phyloP scores from a whole-genome alignment of 2,797 vertebrate species.

The Acestrorhynchus altus region DNA sequence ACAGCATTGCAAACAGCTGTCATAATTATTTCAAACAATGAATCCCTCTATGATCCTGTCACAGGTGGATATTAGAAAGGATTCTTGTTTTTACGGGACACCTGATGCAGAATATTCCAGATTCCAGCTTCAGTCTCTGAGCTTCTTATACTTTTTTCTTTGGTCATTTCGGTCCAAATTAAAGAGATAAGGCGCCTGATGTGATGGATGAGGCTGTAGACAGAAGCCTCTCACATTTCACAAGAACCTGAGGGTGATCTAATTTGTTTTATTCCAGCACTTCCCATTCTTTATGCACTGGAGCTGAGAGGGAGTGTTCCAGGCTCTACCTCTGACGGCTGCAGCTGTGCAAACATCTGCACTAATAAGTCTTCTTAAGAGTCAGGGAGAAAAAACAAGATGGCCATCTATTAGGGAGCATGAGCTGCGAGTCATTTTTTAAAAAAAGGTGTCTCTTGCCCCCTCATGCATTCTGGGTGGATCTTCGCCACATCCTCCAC shows the following conservation, averaged over 20 bases:
- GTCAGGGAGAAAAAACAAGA: slow-evolving; percentile 59
- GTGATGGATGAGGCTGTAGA: slow-evolving; percentile 24
- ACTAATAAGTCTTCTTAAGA: slow-evolving; percentile 62
- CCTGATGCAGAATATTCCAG: too few species aligned
- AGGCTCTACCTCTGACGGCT: slow-evolving; percentile 63
- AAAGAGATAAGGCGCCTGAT: slow-evolving; percentile 20
- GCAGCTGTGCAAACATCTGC: slow-evolving; percentile 81
- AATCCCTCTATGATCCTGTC: slow-evolving; percentile 6
- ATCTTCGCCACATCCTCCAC: slow-evolving; percentile 63
- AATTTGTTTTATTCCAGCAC: slow-evolving; percentile 53
- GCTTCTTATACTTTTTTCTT: neutral
- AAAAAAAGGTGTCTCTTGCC: slow-evolving; percentile 46
- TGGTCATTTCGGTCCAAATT: slow-evolving; percentile 6
- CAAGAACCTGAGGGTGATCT: slow-evolving; percentile 51
- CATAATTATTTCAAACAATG: slow-evolving; percentile 16
- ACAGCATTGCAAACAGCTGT: slow-evolving; percentile 36
- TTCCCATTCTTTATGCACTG: slow-evolving; percentile 58
- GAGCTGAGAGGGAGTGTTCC: slow-evolving; percentile 58
- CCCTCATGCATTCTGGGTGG: slow-evolving; percentile 54
- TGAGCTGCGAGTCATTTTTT: slow-evolving; percentile 48
- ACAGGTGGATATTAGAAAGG: neutral
- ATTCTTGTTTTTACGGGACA: too few species aligned
- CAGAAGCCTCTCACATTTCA: slow-evolving; percentile 37
- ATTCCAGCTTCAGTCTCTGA: too few species aligned
- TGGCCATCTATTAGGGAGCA: slow-evolving; percentile 64